Conservation (phyloP, 2,888 invertebrate genomes). For the Epinotia nisella region DNA sequence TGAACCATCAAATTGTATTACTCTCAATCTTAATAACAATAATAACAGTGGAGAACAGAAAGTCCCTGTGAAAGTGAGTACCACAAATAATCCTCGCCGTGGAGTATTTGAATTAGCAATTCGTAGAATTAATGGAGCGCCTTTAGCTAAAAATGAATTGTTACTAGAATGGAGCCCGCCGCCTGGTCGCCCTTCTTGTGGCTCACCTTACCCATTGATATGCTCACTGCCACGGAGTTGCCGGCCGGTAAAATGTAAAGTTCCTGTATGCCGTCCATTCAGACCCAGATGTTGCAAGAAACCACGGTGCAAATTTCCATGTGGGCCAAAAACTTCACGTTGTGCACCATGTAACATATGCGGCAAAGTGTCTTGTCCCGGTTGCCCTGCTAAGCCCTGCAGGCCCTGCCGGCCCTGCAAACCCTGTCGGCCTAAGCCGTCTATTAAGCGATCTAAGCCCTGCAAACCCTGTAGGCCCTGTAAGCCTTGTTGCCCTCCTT, state of each 20-base stretch:
- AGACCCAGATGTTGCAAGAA: conserved; percentile 57
- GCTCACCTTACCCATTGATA: conserved; percentile 53
- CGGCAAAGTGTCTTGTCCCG: conserved; percentile 40
- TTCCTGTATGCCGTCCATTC: conserved; percentile 61
- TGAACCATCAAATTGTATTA: conserved; percentile 6
- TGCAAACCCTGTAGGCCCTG: conserved; percentile 43
- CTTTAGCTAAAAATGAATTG: conserved; percentile 75
- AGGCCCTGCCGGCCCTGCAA: not conserved
- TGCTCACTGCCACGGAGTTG: conserved; percentile 52
- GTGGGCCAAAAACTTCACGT: conserved; percentile 53
- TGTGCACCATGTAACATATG: conserved; percentile 43
- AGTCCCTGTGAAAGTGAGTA: conserved; percentile 70
- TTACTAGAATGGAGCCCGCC: conserved; percentile 81
- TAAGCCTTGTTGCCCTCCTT: conserved; percentile 28
- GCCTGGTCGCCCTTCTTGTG: conserved; percentile 59
- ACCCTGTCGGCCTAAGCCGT: conserved; percentile 2
- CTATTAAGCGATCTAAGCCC: not conserved
- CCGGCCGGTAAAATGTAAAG: conserved; percentile 65
- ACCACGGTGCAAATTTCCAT: conserved; percentile 56
- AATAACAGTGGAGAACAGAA: conserved; percentile 55
- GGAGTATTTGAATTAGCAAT: conserved; percentile 79
- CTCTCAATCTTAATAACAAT: not conserved
- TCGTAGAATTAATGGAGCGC: conserved; percentile 72
- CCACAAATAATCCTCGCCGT: conserved; percentile 69
- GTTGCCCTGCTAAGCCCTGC: conserved; percentile 46